Percentiles rank a stretch among this genome's conserved stretches.
These are phyloP conservation scores for Thaumetopoea pityocampa DNA, from an alignment of 1,140 invertebrate species.

Conservation along the genomic window DNA sequence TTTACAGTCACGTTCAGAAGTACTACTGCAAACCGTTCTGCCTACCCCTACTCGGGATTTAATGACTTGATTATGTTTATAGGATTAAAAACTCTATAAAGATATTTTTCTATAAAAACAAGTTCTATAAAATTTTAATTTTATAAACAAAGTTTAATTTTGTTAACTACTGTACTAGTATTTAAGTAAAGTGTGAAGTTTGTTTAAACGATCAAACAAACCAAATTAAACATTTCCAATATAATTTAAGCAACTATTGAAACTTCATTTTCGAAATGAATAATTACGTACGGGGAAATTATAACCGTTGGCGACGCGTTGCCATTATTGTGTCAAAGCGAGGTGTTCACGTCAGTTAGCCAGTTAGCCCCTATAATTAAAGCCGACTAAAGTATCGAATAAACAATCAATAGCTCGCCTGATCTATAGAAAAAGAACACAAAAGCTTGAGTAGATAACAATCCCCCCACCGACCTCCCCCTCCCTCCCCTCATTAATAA, in stretches of 20 bases:
- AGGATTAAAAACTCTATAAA: no score
- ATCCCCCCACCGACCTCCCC: conserved; percentile 38
- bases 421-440: conserved; percentile 68
- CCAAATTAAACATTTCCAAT: conserved; percentile 41
- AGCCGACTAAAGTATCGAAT: conserved; percentile 60
- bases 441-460: conserved; percentile 70
- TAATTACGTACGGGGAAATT: conserved; percentile 66
- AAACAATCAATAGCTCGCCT: conserved; percentile 61
- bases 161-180: no score
- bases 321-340: conserved; percentile 64
- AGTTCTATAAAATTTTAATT: no score
- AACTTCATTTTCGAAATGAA: conserved; percentile 56
- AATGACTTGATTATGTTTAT: no score
- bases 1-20: no score
- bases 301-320: conserved; percentile 50
- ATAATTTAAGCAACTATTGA: conserved; percentile 45
- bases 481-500: conserved; percentile 64
- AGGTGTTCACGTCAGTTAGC: conserved; percentile 58
- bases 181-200: no score
- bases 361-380: conserved; percentile 69
- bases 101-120: no score
- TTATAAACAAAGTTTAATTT: no score
- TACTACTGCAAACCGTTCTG: no score
- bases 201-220: no score
- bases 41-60: no score